Base-by-base conservation (phyloP, 2,113 vertebrate species). In the Otocyon megalotis region DNA sequence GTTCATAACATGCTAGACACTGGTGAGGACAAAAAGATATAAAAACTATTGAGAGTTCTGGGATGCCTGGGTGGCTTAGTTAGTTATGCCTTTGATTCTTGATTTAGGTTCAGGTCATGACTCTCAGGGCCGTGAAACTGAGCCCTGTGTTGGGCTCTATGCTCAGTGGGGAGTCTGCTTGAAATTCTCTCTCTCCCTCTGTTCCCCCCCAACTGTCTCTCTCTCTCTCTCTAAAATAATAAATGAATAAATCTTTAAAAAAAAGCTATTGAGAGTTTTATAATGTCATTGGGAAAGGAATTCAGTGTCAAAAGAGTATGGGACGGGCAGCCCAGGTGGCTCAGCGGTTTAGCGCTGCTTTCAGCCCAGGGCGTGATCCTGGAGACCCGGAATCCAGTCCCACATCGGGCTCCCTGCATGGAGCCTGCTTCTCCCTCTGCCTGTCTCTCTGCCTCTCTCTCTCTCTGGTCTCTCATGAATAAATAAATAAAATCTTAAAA, bases 201-300 rank as follows among this genome's bases (percentile, higher is more conserved):
- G 67, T 32, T 16, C 32, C 3, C n/a, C 16, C 32, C 67, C 8
- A 69, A 43, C 43, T 43, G 43, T 16, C 65, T n/a, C 16, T 19
- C 65, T n/a, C 65, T n/a, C 65, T n/a, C 30, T n/a, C 67, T 69
- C 16, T n/a, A 15, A 69, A 67, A 67, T 67, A 67, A 67, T 67
- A 32, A 32, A n/a, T 69, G n/a, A n/a, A 69, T 69, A n/a, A n/a
- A 69, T 69, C 32, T 69, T 19, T 54, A 17, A 69, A n/a, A 86
- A 90, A 93, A 93, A 54, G n/a, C 54, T 69, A 56, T 17, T 86
- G 53, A 93, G 9, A 77, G 90, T 54, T 80, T 30, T n/a, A 82
- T 77, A 93, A 54, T 86, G 20, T 92, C 54, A 83, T 67, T 92
- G 37, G 56, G 60, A 89, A 90, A 93, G 2, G 19, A 90, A 95